Evolutionary conservation across 2,888 invertebrate genomes (phyloP), one percentile per base, ranked within the genome.

Genomic region (Drosophila multiciliata): DNA sequence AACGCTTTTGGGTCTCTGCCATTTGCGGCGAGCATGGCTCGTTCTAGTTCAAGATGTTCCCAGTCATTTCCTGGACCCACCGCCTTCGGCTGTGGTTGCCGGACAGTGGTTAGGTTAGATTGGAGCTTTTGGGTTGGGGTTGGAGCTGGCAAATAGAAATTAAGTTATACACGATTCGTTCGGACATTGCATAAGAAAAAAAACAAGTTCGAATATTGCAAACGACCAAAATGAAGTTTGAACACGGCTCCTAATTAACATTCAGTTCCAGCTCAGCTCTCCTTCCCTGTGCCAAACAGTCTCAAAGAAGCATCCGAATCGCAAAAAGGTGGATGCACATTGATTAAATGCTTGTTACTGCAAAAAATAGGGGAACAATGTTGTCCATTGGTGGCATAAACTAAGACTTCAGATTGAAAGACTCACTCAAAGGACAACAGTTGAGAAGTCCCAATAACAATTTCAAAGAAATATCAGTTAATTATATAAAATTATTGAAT

Each of bases 1-100:
- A 50, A 35, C 33, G 57, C 20, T 55, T 59, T 62, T 70, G 62
- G 76, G 66, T 67, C 67, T 60, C 64, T 66, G 75, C 72, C 79
- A 84, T 88, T 88, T 84, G 84, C 58, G 84, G 83, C 80, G 58
- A 75, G 66, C 90, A 80, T 73, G 61, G 73, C 75, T 90, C 75
- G 70, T 64, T 75, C 64, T 52, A 45, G 59, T 63, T 52, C 74
- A 90, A 83, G 85, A 85, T 74, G 83, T 73, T 59, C 66, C 59
- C 68, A 54, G 61, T 66, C 64, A 73, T 63, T 66, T 69, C 57
- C 66, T 42, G 53, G 45, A 50, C 62, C 45, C n/a, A 23, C 54
- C 52, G 49, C 49, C 66, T 72, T 80, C 65, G 69, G 42, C 72
- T 89, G 89, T 53, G 85, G 87, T 79, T 66, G 69, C 76, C 74